Evolutionary conservation across 2,888 invertebrate species (phyloP).

Genomic region (Neoaliturus tenellus): DNA sequence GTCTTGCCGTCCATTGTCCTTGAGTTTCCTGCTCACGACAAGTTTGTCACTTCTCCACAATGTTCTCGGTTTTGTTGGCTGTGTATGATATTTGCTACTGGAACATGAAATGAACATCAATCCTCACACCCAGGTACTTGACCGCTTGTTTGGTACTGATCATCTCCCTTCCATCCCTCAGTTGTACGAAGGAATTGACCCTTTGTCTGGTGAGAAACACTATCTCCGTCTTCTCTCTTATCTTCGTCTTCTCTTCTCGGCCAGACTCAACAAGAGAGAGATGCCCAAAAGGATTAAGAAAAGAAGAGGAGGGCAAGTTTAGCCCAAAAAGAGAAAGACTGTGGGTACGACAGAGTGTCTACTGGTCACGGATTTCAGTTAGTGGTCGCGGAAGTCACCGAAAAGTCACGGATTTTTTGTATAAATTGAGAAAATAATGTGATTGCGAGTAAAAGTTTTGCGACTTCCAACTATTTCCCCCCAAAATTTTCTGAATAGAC

Average conservation of each 20-base stretch:
- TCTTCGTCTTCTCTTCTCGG: constrained; percentile 59
- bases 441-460: too few species aligned
- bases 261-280: too few species aligned
- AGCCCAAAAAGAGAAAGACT: too few species aligned
- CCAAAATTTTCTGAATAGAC: too few species aligned
- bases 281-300: too few species aligned
- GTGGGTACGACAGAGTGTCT: too few species aligned
- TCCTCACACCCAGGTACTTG: constrained; percentile 52
- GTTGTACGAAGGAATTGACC: constrained; percentile 52
- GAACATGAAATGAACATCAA: constrained; percentile 62
- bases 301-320: too few species aligned
- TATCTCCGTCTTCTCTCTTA: constrained; percentile 62
- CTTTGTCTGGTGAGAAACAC: constrained; percentile 60
- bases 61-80: constrained; percentile 59
- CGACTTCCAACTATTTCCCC: too few species aligned
- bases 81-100: constrained; percentile 60
- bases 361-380: too few species aligned
- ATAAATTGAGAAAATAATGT: too few species aligned
- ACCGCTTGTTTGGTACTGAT: constrained; percentile 45
- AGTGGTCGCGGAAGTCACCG: too few species aligned
- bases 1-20: constrained; percentile 63
- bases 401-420: too few species aligned
- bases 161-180: constrained; percentile 55
- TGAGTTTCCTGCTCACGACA: constrained; percentile 58
- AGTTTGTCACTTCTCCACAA: constrained; percentile 58